phyloP scores from a whole-genome alignment of 2,888 invertebrate genomes.

The Candidula unifasciata region DNA sequence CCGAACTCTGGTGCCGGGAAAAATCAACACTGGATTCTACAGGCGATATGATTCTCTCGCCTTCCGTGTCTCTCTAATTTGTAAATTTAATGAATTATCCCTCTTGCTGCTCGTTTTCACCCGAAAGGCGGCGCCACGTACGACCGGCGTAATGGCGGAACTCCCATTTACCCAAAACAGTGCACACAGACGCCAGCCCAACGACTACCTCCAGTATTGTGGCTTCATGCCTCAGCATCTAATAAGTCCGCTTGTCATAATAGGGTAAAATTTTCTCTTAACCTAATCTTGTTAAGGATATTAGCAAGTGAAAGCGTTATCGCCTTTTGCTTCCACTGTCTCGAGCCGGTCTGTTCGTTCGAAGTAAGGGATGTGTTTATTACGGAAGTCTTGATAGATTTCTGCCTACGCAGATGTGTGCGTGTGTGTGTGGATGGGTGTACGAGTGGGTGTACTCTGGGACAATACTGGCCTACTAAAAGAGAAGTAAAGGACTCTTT shows the following conservation, averaged over 20 bases:
- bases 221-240: constrained; percentile 33
- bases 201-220: constrained; percentile 35
- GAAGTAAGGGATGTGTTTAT: not conserved
- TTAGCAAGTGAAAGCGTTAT: constrained; percentile 47
- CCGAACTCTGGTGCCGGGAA: constrained; percentile 36
- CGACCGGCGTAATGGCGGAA: constrained; percentile 39
- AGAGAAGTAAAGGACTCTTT: too few relatives aligned
- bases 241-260: constrained; percentile 50
- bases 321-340: not conserved
- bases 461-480: not conserved
- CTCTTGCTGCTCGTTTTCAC: constrained; percentile 27
- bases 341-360: not conserved
- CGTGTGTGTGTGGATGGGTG: not conserved
- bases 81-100: constrained; percentile 49
- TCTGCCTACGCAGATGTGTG: not conserved
- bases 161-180: constrained; percentile 42
- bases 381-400: not conserved
- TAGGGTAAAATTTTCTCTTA: constrained; percentile 42
- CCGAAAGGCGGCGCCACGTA: constrained; percentile 43
- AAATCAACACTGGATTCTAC: constrained; percentile 47
- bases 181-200: constrained; percentile 14
- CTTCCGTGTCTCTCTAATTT: constrained; percentile 41
- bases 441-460: not conserved
- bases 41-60: constrained; percentile 47
- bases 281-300: constrained; percentile 38